phyloP scores from a whole-genome alignment of 2,888 invertebrate species.

The Perdita meconis region DNA sequence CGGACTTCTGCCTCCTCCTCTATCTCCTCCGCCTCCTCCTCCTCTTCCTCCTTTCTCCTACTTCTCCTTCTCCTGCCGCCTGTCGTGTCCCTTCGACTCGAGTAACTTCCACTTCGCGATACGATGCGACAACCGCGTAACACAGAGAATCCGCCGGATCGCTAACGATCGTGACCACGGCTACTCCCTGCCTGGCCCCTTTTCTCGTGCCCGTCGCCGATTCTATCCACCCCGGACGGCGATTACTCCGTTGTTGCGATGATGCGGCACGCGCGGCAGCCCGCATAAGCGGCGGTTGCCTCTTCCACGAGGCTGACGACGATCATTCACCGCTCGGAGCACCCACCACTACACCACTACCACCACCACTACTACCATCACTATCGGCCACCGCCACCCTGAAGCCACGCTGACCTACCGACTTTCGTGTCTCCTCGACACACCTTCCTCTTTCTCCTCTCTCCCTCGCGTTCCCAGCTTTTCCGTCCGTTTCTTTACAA shows the following conservation, averaged over 20 bases:
- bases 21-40: constrained; percentile 7
- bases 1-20: constrained; percentile 38
- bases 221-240: constrained; percentile 42
- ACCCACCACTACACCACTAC: constrained; percentile 70
- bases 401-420: constrained; percentile 70
- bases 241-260: constrained; percentile 62
- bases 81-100: constrained; percentile 66
- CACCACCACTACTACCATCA: constrained; percentile 64
- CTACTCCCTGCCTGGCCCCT: constrained; percentile 20
- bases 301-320: constrained; percentile 72
- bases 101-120: constrained; percentile 60
- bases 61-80: neutral
- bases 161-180: constrained; percentile 52
- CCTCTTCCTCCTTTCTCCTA: constrained; percentile 18
- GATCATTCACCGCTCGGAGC: constrained; percentile 72
- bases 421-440: constrained; percentile 67
- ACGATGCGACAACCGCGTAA: constrained; percentile 61
- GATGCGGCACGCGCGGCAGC: constrained; percentile 70
- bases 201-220: constrained; percentile 20
- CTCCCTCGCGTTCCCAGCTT: constrained; percentile 30
- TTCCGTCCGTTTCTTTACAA: constrained; percentile 30
- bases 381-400: constrained; percentile 68
- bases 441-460: constrained; percentile 47
- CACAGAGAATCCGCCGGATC: constrained; percentile 27
- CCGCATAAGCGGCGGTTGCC: constrained; percentile 71